Base-by-base conservation (phyloP, 92 coral and sea anemone species). In the Palythoa grandiflora region DNA sequence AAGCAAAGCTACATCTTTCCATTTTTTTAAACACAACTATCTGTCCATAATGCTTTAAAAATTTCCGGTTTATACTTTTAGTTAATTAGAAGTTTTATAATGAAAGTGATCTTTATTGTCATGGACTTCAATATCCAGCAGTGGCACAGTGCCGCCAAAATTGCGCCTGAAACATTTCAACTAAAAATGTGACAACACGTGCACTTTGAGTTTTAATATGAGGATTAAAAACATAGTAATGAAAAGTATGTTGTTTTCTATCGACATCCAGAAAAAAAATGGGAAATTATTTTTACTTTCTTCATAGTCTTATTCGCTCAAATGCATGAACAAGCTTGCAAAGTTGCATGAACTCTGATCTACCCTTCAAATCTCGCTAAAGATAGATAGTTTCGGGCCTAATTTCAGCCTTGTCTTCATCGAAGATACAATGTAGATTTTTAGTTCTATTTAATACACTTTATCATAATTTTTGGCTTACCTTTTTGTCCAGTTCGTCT, bases 301-400 rank as follows among this genome's bases (percentile, higher is more conserved):
- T 0, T 9, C 16, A 55, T 55, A 55, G 16, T 55, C 61, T 55
- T 55, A 55, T 55, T 55, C 61, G 16, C 61, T 55, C 16, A 9
- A 55, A 55, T 54, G 13, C 61, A 54, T 55, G 61, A 55, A 55
- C 61, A 55, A 55, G 61, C 61, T 55, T 55, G 61, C 61, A 55
- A 55, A 55, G 61, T 55, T 55, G 61, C 61, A 55, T 55, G 61
- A 55, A 55, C 61, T 55, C 61, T 55, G 61, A 55, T 55, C 61
- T 55, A 9, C 61, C 61, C 61, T 55, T 55, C 61, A 9, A 55
- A 55, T 55, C 61, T 55, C 61, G 61, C 61, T 55, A 55, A 55
- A 55, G 61, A 55, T 55, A 55, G 61, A 55, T 55, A 55, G 17
- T 55, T 55, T 55, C 61, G 61, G 17, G 61, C 16, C 61, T 55